Evolutionary conservation across 1,140 invertebrate species (phyloP), one percentile per base, ranked within the genome.

Genomic region (Teleogryllus occipitalis): DNA sequence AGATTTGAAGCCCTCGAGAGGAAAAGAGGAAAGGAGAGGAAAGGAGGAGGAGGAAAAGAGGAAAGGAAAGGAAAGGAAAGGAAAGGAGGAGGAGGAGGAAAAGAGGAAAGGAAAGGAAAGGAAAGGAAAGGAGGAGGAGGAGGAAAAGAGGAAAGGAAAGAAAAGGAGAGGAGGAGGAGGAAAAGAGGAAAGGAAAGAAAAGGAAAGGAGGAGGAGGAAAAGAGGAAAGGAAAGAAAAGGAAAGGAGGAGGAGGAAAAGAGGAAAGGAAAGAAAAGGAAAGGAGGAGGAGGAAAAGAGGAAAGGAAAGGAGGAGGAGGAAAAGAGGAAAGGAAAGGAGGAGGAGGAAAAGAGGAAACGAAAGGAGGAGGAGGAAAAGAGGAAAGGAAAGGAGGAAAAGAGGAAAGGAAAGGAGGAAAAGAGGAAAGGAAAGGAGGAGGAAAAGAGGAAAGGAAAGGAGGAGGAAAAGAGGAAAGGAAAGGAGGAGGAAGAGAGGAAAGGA

Each of bases 391-490:
- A 18, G 14, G 15, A 27, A 8, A 74, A 8, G 27, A 18, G 27
- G 3, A 74, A 27, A 74, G n/a, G 10, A 27, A 12, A 76, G 27
- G 8, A 76, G 5, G 0, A 18, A 8, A 47, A 2, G 10, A 76
- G 5, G 22, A 47, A 18, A 15, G 10, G 27, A 74, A 74, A 12
- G 10, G 8, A 21, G 18, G 15, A 8, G 15, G 0, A 21, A 18
- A 7, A 47, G 22, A 8, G 10, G 74, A 77, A 18, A 80, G 76
- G 22, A 48, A 76, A 65, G 74, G 49, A 18, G 21, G 15, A 80
- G 78, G 47, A 80, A 47, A 48, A 74, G 8, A 7, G 8, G 47
- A 74, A 4, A 27, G 47, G 47, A 73, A 21, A 47, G 75, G 54
- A 80, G 74, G 46, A 8, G 0, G 74, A 65, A 47, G 27, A 76